phyloP scores from a whole-genome alignment of 2,888 invertebrate species.

The Tipula confusa region DNA sequence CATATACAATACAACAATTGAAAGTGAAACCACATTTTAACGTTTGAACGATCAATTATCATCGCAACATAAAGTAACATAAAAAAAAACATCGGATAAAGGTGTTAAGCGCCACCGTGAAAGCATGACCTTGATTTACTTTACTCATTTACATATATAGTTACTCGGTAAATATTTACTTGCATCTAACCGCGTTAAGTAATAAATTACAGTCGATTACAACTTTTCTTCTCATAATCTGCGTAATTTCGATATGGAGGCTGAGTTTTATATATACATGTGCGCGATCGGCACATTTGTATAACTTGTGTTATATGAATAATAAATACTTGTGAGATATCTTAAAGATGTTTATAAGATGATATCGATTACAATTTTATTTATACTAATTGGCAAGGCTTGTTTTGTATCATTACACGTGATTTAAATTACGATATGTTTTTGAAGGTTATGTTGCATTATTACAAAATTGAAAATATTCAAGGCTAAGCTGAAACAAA shows the following conservation, averaged over 20 bases:
- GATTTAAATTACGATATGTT: no score
- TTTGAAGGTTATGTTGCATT: no score
- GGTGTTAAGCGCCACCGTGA: neutral
- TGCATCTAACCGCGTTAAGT: neutral
- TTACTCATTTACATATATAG: neutral
- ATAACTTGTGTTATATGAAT: neutral
- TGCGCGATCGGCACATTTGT: neutral
- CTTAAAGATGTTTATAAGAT: neutral
- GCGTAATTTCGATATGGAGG: neutral
- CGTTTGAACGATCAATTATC: neutral
- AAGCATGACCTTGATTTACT: slow-evolving; percentile 12
- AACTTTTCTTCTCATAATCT: neutral
- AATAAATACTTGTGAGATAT: neutral
- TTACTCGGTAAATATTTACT: slow-evolving; percentile 3
- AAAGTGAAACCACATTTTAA: neutral
- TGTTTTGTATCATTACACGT: no score
- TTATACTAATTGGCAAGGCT: no score
- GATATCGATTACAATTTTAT: neutral
- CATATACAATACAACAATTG: neutral
- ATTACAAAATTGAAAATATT: no score
- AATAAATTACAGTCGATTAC: neutral
- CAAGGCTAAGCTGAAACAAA: no score
- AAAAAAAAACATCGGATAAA: neutral
- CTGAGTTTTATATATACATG: neutral
- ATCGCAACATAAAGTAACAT: neutral